Percentiles rank a stretch among this genome's conserved stretches.
These are phyloP conservation scores for Bicyclus anynana DNA, from an alignment of 1,140 invertebrate genomes.

Conservation along the genomic window DNA sequence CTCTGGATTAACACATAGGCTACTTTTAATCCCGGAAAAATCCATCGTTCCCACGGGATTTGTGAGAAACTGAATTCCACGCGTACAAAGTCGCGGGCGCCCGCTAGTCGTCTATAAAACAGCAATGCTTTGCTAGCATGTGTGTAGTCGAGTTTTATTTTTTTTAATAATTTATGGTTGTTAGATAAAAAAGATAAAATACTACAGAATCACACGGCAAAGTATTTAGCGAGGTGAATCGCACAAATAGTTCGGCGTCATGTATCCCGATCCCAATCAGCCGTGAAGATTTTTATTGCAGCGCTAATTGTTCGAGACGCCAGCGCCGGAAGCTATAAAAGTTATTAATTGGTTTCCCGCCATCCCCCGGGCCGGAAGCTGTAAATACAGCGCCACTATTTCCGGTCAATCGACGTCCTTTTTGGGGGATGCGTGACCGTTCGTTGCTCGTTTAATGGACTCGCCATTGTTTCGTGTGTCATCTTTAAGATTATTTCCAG, in stretches of 20 bases:
- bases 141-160: too few relatives aligned
- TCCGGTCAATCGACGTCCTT: conserved; percentile 62
- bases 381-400: conserved; percentile 71
- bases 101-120: too few relatives aligned
- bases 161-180: too few relatives aligned
- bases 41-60: too few relatives aligned
- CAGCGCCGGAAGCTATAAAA: conserved; percentile 67
- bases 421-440: conserved; percentile 21
- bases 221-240: neutral
- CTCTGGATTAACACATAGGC: too few relatives aligned
- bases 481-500: neutral
- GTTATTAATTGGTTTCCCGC: conserved; percentile 73
- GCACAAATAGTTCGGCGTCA: neutral
- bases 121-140: too few relatives aligned
- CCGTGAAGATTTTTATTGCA: conserved; percentile 65
- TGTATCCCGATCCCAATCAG: conserved; percentile 48
- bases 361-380: conserved; percentile 60
- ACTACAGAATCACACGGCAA: neutral
- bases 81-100: too few relatives aligned
- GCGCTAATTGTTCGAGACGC: conserved; percentile 64
- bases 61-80: too few relatives aligned
- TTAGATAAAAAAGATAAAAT: neutral
- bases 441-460: neutral
- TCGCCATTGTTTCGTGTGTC: neutral
- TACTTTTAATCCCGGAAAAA: too few relatives aligned